Conservation (phyloP, 2,888 invertebrate genomes). For the Harpalus rufipes region DNA sequence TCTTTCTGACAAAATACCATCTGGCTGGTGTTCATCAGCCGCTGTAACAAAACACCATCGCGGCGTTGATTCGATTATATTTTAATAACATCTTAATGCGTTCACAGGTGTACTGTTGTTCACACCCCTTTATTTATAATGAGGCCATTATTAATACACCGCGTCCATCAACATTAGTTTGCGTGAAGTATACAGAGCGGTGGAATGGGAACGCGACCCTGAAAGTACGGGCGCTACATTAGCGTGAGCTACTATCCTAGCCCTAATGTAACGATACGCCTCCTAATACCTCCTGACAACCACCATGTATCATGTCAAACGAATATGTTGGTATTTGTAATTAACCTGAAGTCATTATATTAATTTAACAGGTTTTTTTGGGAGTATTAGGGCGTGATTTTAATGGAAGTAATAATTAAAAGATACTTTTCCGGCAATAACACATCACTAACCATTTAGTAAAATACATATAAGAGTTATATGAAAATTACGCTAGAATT, state of each 20-base stretch:
- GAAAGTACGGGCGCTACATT: conserved; percentile 5
- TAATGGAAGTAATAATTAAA: conserved; percentile 30
- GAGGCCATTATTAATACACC: conserved; percentile 59
- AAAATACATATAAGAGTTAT: no score
- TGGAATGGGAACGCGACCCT: conserved; percentile 20
- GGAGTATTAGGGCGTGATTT: conserved; percentile 23
- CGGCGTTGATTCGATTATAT: conserved; percentile 29
- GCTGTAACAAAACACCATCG: neutral
- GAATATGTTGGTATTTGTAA: conserved; percentile 48
- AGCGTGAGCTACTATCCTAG: neutral
- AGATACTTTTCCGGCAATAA: neutral
- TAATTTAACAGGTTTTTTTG: conserved; percentile 9
- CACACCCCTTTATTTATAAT: conserved; percentile 56
- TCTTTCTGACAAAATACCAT: neutral
- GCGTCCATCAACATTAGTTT: conserved; percentile 64
- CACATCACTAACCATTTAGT: no score
- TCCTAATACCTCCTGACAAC: conserved; percentile 44
- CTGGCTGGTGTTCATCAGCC: neutral
- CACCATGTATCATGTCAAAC: conserved; percentile 53
- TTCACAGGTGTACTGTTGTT: conserved; percentile 45
- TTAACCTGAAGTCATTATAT: neutral
- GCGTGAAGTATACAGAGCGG: conserved; percentile 42
- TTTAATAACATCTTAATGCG: conserved; percentile 57
- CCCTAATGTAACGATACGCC: conserved; percentile 9
- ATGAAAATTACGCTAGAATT: no score